phyloP scores from a whole-genome alignment of 30 jellyfish, hydroid and myxozoan species.

The Cassiopea xamachana region DNA sequence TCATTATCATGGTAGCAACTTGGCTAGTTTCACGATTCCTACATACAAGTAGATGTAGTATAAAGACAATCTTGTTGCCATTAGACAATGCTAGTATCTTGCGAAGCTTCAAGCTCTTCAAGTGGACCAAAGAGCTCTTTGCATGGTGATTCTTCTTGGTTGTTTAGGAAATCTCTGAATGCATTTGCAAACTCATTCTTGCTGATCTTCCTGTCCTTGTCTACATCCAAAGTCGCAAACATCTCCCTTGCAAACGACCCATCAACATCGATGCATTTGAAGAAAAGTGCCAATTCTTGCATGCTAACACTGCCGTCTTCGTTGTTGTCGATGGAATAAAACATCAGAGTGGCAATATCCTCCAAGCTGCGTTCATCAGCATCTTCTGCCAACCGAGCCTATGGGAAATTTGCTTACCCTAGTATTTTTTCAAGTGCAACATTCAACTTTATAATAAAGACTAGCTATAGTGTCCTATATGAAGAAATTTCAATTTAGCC shows the following conservation, averaged over 20 bases:
- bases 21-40: too few species aligned
- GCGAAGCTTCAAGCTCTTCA: background rate
- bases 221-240: slow-evolving; percentile 59
- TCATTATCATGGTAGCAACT: too few species aligned
- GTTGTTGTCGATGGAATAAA: slow-evolving; percentile 60
- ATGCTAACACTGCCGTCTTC: slow-evolving; percentile 70
- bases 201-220: slow-evolving; percentile 55
- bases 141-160: slow-evolving; percentile 65
- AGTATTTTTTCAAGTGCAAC: background rate
- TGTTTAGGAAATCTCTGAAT: slow-evolving; percentile 48
- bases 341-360: slow-evolving; percentile 67
- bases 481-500: too few species aligned
- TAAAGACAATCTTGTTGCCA: background rate
- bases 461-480: too few species aligned
- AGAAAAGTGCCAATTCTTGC: slow-evolving; percentile 67
- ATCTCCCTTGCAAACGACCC: slow-evolving; percentile 58
- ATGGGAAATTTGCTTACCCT: background rate
- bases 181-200: slow-evolving; percentile 58
- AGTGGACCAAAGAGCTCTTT: slow-evolving; percentile 76
- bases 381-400: background rate
- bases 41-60: too few species aligned
- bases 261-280: slow-evolving; percentile 65
- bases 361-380: slow-evolving; percentile 2
- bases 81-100: background rate
- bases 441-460: background rate